These are phyloP conservation scores for Sebastes vulpes DNA, from an alignment of 2,797 vertebrate genomes.

Conservation along the genomic window DNA sequence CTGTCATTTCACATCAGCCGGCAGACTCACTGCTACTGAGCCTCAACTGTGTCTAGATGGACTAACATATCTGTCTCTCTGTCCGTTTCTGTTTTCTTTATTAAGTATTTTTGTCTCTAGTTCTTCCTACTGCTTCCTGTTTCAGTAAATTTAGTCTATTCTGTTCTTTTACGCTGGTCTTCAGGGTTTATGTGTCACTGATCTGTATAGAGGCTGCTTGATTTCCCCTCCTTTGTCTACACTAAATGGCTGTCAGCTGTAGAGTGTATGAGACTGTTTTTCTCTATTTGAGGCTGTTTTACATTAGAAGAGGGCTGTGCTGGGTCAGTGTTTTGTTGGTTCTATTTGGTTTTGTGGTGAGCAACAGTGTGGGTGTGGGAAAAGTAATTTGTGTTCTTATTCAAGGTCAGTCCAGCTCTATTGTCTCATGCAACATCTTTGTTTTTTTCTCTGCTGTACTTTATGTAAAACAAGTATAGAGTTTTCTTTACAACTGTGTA, in stretches of 20 bases:
- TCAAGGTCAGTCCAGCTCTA: neutral
- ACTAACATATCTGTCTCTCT: neutral
- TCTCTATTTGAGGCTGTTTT: neutral
- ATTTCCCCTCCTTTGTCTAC: neutral
- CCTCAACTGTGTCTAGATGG: slow-evolving; percentile 4
- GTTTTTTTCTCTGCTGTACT: neutral
- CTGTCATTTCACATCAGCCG: slow-evolving; percentile 52
- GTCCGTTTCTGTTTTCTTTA: neutral
- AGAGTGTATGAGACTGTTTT: neutral
- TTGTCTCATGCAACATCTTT: neutral
- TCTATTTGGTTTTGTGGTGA: neutral
- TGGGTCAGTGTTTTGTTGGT: neutral
- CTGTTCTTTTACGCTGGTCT: neutral
- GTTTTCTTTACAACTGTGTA: neutral
- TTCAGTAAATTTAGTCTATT: neutral
- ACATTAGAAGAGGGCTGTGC: neutral
- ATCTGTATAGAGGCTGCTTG: neutral
- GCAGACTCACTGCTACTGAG: slow-evolving; percentile 10
- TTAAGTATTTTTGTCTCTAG: neutral
- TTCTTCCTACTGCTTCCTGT: neutral
- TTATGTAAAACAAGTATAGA: neutral
- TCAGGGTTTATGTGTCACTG: neutral
- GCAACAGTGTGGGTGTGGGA: neutral
- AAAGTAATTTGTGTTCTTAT: neutral
- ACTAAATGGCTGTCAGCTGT: neutral